These are phyloP conservation scores for Brenthis ino DNA, from an alignment of 2,888 invertebrate species.

Conservation along the genomic window DNA sequence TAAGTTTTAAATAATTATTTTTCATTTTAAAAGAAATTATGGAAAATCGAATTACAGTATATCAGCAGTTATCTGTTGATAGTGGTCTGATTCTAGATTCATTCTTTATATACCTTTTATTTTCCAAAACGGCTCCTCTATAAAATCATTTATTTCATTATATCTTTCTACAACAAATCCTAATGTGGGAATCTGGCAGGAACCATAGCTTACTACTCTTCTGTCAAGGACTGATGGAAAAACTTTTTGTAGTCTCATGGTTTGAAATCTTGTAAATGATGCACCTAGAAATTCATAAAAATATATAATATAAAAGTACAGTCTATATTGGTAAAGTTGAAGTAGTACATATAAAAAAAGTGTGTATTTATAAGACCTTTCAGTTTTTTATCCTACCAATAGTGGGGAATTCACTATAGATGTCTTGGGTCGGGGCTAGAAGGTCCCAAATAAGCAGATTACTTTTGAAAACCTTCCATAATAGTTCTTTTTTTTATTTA, in stretches of 20 bases:
- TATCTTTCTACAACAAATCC: constrained; percentile 99
- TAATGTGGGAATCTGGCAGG: constrained; percentile 99
- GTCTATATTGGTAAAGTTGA: background rate
- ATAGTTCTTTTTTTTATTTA: too few relatives aligned
- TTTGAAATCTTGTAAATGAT: constrained; percentile 98
- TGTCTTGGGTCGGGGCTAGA: too few relatives aligned
- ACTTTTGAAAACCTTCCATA: too few relatives aligned
- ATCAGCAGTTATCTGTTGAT: background rate
- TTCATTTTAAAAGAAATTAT: background rate
- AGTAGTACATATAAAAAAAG: too few relatives aligned
- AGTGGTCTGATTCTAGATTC: background rate
- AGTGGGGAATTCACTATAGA: too few relatives aligned
- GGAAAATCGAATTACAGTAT: too few relatives aligned
- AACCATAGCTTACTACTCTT: constrained; percentile 94
- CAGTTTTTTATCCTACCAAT: too few relatives aligned
- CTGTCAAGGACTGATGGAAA: constrained; percentile 86
- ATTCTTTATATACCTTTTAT: constrained; percentile 84
- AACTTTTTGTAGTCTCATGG: constrained; percentile 90
- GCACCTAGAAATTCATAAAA: constrained; percentile 85
- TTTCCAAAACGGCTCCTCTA: constrained; percentile 98
- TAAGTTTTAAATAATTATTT: background rate
- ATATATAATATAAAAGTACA: background rate
- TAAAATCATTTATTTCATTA: constrained; percentile 94
- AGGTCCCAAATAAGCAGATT: too few relatives aligned
- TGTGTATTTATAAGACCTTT: too few relatives aligned